phyloP scores from a whole-genome alignment of 2,113 vertebrate genomes.

The Boleophthalmus pectinirostris region DNA sequence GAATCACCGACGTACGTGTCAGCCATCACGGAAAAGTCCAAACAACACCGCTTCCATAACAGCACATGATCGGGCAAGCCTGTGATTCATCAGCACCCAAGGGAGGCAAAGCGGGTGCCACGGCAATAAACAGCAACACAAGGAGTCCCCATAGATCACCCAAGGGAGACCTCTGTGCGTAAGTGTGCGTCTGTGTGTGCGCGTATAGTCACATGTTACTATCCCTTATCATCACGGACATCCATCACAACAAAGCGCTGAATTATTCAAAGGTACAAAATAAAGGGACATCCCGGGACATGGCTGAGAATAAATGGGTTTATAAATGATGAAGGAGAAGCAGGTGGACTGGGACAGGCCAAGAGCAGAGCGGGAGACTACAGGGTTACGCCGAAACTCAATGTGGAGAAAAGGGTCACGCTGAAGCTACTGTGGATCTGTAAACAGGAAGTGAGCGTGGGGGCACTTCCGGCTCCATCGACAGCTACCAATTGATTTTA shows the following conservation, averaged over 20 bases:
- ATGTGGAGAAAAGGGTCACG: background rate
- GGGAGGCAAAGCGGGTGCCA: slow-evolving; percentile 38
- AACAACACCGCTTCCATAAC: slow-evolving; percentile 30
- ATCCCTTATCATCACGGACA: slow-evolving; percentile 51
- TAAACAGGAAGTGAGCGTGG: no score
- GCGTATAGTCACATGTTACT: slow-evolving; percentile 33
- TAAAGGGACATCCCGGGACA: slow-evolving; percentile 57
- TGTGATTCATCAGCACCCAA: slow-evolving; percentile 53
- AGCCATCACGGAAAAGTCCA: slow-evolving; percentile 17
- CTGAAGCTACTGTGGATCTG: background rate
- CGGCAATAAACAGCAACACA: slow-evolving; percentile 64
- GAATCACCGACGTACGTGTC: background rate
- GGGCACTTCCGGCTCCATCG: no score
- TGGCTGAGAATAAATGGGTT: slow-evolving; percentile 57
- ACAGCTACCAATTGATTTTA: no score
- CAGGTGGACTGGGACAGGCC: slow-evolving; percentile 14
- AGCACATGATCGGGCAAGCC: slow-evolving; percentile 65
- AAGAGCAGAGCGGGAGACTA: slow-evolving; percentile 8
- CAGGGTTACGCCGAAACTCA: background rate
- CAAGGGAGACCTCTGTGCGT: slow-evolving; percentile 41
- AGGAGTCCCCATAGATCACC: slow-evolving; percentile 60
- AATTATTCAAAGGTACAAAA: slow-evolving; percentile 74
- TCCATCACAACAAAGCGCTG: slow-evolving; percentile 55
- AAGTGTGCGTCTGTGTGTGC: background rate
- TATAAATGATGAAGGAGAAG: slow-evolving; percentile 61